Base-by-base conservation (phyloP, 2,113 vertebrate species). In the Genyomyrus donnyi region DNA sequence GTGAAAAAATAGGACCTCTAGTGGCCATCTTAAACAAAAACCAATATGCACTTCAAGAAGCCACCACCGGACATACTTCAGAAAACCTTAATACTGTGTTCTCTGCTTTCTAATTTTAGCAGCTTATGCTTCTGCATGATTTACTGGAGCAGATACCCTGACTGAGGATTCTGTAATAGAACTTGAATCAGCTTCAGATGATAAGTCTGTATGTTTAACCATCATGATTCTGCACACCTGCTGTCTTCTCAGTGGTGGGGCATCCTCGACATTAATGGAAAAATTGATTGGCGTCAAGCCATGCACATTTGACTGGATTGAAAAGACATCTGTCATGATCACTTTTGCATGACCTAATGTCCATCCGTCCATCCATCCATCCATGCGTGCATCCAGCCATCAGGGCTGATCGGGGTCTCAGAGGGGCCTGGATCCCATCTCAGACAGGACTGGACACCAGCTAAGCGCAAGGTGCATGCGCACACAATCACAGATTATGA, bases 1-100 rank as follows among this genome's bases (percentile, higher is more conserved):
- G 21, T 87, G 85, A 53, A 52, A 56, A 87, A 87, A 87, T 21
- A 87, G 50, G 85, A 56, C 85, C 53, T 53, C 85, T 87, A 87
- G 85, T 87, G 85, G 85, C 3, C 31, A 87, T n/a, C 2, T 56
- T 87, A 87, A 8, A 87, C 6, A 87, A 52, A 35, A 31, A 21
- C 85, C 45, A 48, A 48, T 52, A 87, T 52, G 10, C 85, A 87
- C n/a, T 87, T 85, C 13, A 48, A 19, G 31, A 19, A 17, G n/a
- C 31, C 17, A 5, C 10, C n/a, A 27, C 21, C 1, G 8, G 21
- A 74, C 35, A 39, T 77, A 35, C 27, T 4, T 39, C 70, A 39
- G 0, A 66, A 27, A 8, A 17, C 31, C 39, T 45, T 17, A 45
- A 35, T 42, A 45, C 9, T 45, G 7, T 42, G 13, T 83, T 83